These are phyloP conservation scores for Callimorpha dominula DNA, from an alignment of 2,888 invertebrate genomes.

Conservation along the genomic window DNA sequence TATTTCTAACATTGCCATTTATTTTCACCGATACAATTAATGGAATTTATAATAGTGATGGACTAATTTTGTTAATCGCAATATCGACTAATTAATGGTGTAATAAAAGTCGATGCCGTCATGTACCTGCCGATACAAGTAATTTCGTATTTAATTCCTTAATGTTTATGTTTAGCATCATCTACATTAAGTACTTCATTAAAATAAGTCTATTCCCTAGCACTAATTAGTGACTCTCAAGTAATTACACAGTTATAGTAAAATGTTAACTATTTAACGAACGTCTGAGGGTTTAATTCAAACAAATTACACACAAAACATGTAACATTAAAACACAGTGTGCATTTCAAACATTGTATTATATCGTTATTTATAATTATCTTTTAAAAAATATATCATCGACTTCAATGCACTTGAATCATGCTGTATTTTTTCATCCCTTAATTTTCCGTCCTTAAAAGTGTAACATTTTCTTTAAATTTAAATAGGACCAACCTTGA, in stretches of 20 bases:
- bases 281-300: not conserved
- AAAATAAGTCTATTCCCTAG: slow-evolving; percentile 10
- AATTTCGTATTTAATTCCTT: slow-evolving; percentile 13
- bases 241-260: not conserved
- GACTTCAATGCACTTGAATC: no score
- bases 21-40: slow-evolving; percentile 24
- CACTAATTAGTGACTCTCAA: slow-evolving; percentile 6
- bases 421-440: no score
- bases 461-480: no score
- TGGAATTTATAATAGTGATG: slow-evolving; percentile 22
- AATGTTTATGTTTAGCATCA: slow-evolving; percentile 20
- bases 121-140: slow-evolving; percentile 11
- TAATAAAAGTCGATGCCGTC: slow-evolving; percentile 15
- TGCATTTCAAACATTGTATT: no score
- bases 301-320: not conserved
- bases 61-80: slow-evolving; percentile 24
- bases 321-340: not conserved
- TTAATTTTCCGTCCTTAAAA: no score
- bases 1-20: slow-evolving; percentile 14
- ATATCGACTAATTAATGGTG: slow-evolving; percentile 19
- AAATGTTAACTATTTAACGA: not conserved
- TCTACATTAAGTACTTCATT: slow-evolving; percentile 13
- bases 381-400: no score
- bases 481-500: no score
- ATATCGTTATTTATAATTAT: no score